Conservation (phyloP, 2,888 invertebrate genomes). For the Netelia melanura region DNA sequence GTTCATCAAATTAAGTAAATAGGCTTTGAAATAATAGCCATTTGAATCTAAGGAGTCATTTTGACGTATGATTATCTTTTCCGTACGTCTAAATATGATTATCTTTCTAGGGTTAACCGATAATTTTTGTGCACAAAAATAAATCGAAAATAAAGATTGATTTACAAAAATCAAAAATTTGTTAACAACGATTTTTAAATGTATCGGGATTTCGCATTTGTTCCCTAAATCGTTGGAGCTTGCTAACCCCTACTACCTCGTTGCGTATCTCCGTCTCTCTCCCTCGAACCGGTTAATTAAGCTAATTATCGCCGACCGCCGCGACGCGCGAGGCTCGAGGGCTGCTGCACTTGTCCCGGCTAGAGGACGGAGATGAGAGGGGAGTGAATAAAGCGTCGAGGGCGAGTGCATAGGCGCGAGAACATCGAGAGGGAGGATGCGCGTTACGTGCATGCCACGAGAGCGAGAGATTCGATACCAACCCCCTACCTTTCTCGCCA, state of each 20-base stretch:
- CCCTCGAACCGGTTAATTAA: conserved; percentile 66
- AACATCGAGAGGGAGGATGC: conserved; percentile 8
- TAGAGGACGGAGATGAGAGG: not conserved
- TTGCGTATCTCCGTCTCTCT: conserved; percentile 36
- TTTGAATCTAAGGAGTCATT: too few species aligned
- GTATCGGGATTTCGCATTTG: conserved; percentile 39
- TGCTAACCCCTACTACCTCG: conserved; percentile 69
- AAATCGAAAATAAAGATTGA: not conserved
- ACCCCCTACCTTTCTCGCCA: not conserved
- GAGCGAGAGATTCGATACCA: conserved; percentile 50
- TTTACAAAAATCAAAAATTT: not conserved
- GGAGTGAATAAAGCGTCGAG: conserved; percentile 45
- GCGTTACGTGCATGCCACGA: conserved; percentile 14
- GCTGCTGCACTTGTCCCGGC: conserved; percentile 1
- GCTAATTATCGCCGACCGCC: conserved; percentile 70
- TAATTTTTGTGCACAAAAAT: not conserved
- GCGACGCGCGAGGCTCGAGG: conserved; percentile 67
- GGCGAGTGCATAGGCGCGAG: conserved; percentile 73
- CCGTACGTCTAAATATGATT: too few species aligned
- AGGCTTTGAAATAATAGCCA: too few species aligned
- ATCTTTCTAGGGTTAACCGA: too few species aligned
- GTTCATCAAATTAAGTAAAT: too few species aligned
- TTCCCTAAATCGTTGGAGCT: conserved; percentile 70
- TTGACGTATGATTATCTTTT: too few species aligned
- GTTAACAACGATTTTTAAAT: not conserved